Conservation (phyloP, 53 echinoderm and acorn worm genomes). For the Pentamera pediparva region DNA sequence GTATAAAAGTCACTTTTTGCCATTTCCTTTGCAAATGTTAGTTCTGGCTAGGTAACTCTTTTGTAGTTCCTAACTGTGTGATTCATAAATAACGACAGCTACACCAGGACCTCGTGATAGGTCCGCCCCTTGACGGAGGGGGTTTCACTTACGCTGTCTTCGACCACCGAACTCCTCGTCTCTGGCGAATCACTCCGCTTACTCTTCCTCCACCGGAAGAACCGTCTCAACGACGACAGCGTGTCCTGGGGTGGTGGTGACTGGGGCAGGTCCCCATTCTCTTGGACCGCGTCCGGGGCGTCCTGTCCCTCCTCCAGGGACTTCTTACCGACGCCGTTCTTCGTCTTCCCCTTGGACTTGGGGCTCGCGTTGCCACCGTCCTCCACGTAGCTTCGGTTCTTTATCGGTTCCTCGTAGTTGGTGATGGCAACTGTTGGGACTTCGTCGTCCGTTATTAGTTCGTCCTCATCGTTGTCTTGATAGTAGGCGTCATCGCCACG, state of each 20-base stretch:
- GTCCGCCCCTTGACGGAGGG: conserved; percentile 22
- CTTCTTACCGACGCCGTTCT: background rate
- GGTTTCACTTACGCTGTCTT: conserved; percentile 18
- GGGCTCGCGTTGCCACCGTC: background rate
- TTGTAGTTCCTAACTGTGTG: no score
- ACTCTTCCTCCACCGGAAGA: background rate
- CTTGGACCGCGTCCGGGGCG: background rate
- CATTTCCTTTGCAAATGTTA: no score
- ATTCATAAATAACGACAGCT: no score
- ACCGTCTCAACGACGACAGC: background rate
- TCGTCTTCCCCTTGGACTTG: background rate
- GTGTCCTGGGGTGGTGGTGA: background rate
- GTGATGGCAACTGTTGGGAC: conserved; percentile 15
- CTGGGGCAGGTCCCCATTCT: background rate
- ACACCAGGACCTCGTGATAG: conserved; percentile 24
- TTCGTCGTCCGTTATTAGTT: background rate
- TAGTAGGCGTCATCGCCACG: background rate
- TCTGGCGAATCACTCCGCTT: conserved; percentile 1
- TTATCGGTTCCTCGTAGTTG: background rate
- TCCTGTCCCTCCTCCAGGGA: background rate
- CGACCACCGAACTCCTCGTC: background rate
- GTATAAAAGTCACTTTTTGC: no score
- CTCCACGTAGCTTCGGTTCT: background rate
- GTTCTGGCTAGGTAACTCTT: no score
- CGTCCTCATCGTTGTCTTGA: background rate